phyloP scores from a whole-genome alignment of 2,113 vertebrate species.

The Eidolon helvum region DNA sequence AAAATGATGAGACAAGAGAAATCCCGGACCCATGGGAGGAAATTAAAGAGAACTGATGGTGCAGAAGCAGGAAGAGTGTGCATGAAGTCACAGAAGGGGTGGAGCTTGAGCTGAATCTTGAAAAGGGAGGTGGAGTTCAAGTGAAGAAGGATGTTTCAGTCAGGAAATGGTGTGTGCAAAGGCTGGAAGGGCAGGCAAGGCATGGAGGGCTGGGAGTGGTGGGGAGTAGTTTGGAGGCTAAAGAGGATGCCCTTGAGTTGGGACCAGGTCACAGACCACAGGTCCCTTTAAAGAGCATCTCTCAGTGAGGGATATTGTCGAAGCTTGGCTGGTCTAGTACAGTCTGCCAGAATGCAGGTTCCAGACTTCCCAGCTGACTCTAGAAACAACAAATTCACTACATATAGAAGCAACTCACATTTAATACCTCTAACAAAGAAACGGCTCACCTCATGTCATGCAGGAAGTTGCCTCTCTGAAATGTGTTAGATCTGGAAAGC shows the following conservation, averaged over 20 bases:
- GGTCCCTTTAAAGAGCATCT: neutral
- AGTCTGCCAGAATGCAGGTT: neutral
- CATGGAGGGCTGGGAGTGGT: neutral
- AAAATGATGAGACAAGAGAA: fast-evolving
- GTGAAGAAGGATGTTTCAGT: neutral
- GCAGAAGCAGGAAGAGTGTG: neutral
- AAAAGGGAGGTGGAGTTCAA: neutral
- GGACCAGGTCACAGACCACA: neutral
- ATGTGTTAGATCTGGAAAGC: neutral
- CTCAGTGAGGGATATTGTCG: too few species aligned
- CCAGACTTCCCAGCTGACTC: neutral
- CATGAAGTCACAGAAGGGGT: neutral
- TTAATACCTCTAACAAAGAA: neutral
- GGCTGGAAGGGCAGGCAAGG: neutral
- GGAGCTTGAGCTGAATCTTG: neutral
- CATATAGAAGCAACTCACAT: neutral
- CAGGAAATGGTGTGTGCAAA: neutral
- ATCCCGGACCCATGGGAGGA: fast-evolving
- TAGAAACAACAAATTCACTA: neutral
- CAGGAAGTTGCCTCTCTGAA: neutral
- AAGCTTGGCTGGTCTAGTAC: fast-evolving
- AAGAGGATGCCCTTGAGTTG: neutral
- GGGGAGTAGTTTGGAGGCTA: too few species aligned
- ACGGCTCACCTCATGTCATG: neutral
- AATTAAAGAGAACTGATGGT: fast-evolving